A percentile compares a stretch with the other conserved stretches of the same genome.
phyloP scores from a whole-genome alignment of 1,140 invertebrate genomes.

The Thaumatotibia leucotreta region DNA sequence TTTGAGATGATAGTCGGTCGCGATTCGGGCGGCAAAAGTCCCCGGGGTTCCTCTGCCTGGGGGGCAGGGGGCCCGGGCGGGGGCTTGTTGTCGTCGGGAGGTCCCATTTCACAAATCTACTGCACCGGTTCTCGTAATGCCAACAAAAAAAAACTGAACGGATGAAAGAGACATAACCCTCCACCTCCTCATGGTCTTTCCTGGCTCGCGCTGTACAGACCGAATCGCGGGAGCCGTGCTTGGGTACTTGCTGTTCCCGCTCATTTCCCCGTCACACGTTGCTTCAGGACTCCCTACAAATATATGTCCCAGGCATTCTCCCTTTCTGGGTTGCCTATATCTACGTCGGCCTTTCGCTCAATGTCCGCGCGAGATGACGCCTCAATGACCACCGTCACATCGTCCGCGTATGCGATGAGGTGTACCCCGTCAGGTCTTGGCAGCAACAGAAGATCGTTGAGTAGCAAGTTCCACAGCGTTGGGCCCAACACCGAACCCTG shows the following conservation, averaged over 20 bases:
- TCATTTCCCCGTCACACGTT: background rate
- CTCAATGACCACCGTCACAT: conserved; percentile 40
- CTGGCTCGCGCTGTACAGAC: background rate
- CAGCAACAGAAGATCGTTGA: conserved; percentile 49
- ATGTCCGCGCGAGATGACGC: conserved; percentile 31
- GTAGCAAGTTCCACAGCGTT: conserved; percentile 58
- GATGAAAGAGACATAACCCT: too few species aligned
- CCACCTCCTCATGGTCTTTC: conserved; percentile 2
- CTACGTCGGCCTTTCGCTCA: conserved; percentile 22
- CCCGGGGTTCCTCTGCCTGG: too few species aligned
- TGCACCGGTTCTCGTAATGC: too few species aligned
- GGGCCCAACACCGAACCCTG: conserved; percentile 69
- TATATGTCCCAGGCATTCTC: background rate
- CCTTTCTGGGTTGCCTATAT: background rate
- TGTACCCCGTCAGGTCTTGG: conserved; percentile 21
- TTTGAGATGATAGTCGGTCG: too few species aligned
- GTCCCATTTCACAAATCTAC: too few species aligned
- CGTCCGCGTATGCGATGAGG: conserved; percentile 53
- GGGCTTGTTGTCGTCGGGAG: too few species aligned
- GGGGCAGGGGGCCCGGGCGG: too few species aligned
- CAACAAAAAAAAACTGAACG: too few species aligned
- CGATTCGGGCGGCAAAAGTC: too few species aligned
- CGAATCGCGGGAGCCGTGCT: background rate
- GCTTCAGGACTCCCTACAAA: background rate
- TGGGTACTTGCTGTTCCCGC: background rate